These are phyloP conservation scores for Hypolimnas misippus DNA, from an alignment of 2,888 invertebrate genomes.

Conservation along the genomic window DNA sequence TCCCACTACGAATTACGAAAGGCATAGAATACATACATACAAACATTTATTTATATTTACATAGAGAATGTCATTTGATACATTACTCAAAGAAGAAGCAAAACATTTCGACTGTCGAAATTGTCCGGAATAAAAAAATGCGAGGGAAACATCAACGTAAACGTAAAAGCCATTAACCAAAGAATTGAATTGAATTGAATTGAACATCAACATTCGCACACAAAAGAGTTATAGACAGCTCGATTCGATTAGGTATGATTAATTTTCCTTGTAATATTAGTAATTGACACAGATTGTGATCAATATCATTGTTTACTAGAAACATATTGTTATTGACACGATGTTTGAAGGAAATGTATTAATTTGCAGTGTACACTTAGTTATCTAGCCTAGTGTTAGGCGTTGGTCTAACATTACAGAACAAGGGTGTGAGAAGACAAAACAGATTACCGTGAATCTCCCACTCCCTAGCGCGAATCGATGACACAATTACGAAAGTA, in stretches of 20 bases:
- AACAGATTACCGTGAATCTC: constrained; percentile 44
- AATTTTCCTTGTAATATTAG: constrained; percentile 31
- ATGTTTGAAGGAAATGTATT: constrained; percentile 31
- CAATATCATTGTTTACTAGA: constrained; percentile 15
- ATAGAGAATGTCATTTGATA: no score
- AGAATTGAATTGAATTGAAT: no score
- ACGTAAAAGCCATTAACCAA: no score
- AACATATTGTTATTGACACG: constrained; percentile 21
- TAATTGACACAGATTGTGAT: constrained; percentile 20
- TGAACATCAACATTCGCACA: no score
- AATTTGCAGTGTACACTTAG: constrained; percentile 25
- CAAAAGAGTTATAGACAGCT: background rate
- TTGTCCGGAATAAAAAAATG: no score
- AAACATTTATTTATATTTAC: no score
- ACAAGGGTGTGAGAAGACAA: constrained; percentile 35
- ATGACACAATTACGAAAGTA: constrained; percentile 34
- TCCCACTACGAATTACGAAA: no score
- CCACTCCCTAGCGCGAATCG: constrained; percentile 42
- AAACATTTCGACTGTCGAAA: no score
- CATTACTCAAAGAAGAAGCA: no score
- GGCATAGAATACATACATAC: no score
- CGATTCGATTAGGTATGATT: constrained; percentile 5
- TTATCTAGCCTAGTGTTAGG: constrained; percentile 18
- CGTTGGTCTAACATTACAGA: constrained; percentile 23
- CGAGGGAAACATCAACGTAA: no score